Evolutionary conservation across 2,888 invertebrate genomes (phyloP).

Genomic region (Copidosoma aretas): DNA sequence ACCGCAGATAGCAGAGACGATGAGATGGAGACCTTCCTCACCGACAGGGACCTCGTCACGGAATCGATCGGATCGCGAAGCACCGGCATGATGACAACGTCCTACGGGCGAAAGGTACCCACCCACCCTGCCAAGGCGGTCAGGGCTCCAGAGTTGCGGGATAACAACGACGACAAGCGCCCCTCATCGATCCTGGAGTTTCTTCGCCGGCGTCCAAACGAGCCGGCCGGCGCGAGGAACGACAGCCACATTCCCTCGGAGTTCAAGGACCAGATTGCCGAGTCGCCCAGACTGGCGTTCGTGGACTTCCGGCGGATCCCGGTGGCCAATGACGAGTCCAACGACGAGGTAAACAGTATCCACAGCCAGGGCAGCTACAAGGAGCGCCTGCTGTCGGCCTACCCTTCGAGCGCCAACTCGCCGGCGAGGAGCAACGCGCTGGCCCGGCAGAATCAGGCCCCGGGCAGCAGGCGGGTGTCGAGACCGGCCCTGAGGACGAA

Average conservation of each 20-base stretch:
- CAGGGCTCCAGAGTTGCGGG: not conserved
- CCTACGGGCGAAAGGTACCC: constrained; percentile 8
- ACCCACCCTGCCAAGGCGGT: constrained; percentile 3
- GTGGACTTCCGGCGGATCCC: constrained; percentile 1
- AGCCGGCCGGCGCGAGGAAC: constrained; percentile 23
- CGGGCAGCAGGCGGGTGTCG: constrained; percentile 42
- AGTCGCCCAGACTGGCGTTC: not conserved
- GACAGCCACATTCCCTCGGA: constrained; percentile 21
- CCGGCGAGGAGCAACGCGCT: constrained; percentile 46
- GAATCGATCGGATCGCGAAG: constrained; percentile 43
- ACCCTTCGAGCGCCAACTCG: constrained; percentile 28
- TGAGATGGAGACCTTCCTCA: not conserved
- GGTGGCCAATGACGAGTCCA: constrained; percentile 5
- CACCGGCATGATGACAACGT: constrained; percentile 8
- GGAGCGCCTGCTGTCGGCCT: constrained; percentile 45
- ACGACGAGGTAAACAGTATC: constrained; percentile 57
- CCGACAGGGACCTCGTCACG: constrained; percentile 28
- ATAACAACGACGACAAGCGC: constrained; percentile 8
- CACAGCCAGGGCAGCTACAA: constrained; percentile 52
- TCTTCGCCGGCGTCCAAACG: constrained; percentile 2
- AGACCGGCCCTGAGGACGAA: constrained; percentile 20
- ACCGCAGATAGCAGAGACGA: not conserved
- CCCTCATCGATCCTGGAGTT: constrained; percentile 1
- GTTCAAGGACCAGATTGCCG: constrained; percentile 35
- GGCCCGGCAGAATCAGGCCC: constrained; percentile 45